These are phyloP conservation scores for Invenusta paracnida DNA, from an alignment of 2,888 invertebrate genomes.

Conservation along the genomic window DNA sequence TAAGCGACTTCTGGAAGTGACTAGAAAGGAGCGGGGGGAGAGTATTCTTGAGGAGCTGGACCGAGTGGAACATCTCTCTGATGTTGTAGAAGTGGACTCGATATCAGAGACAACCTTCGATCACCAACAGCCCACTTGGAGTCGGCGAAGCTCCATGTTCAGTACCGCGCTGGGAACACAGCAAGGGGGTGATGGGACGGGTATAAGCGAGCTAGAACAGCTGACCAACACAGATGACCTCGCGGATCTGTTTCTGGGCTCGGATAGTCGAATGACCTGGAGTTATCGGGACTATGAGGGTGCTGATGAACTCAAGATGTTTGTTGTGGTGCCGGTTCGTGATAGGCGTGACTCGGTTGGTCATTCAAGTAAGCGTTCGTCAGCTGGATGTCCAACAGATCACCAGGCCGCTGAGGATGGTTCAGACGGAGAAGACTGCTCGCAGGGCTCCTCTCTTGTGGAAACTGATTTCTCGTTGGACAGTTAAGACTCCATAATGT, in stretches of 20 bases:
- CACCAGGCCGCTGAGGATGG: not conserved
- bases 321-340: not conserved
- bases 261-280: not conserved
- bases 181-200: too few species aligned
- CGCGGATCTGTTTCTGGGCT: not conserved
- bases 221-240: not conserved
- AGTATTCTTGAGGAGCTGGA: not conserved
- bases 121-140: too few species aligned
- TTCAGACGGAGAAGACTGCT: not conserved
- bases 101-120: not conserved
- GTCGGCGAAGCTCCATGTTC: not conserved
- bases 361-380: not conserved
- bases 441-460: not conserved
- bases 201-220: not conserved
- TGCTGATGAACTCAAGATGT: constrained; percentile 2
- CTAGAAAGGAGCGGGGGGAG: not conserved
- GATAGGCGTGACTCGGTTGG: not conserved
- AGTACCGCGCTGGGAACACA: too few species aligned
- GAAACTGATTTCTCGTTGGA: constrained; percentile 16
- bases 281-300: constrained; percentile 3
- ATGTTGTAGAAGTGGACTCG: not conserved
- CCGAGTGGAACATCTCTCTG: not conserved
- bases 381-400: not conserved
- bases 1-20: not conserved
- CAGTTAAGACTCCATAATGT: too few species aligned